Percentiles rank a stretch among this genome's conserved stretches.
Conservation (phyloP, 2,113 vertebrate species). For the Menura novaehollandiae region DNA sequence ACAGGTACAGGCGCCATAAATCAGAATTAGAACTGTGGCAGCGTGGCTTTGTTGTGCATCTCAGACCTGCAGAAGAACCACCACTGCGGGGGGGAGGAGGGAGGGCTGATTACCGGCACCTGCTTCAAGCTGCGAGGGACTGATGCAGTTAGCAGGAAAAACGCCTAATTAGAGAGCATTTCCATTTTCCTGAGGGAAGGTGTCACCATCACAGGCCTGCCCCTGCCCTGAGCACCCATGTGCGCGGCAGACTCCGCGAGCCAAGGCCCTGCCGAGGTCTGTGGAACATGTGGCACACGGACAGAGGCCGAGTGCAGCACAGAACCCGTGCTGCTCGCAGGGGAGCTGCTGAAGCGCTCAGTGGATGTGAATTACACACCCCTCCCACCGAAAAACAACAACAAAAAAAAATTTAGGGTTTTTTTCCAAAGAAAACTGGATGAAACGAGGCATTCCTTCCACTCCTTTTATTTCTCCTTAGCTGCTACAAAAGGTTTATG, state of each 20-base stretch:
- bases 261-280: neutral
- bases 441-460: neutral
- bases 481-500: neutral
- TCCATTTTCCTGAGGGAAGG: conserved; percentile 6
- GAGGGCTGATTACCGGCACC: neutral
- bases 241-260: neutral
- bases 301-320: neutral
- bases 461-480: neutral
- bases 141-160: neutral
- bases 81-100: neutral
- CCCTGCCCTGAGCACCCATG: neutral
- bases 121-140: neutral
- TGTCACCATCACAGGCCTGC: neutral
- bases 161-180: neutral
- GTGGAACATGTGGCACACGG: neutral
- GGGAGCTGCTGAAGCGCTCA: neutral
- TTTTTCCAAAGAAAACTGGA: neutral
- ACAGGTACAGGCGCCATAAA: neutral
- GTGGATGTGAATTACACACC: neutral
- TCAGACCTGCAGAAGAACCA: neutral
- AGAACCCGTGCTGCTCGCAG: neutral
- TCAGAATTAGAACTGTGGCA: neutral
- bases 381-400: neutral
- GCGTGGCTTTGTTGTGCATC: neutral
- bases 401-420: too few species aligned